Base-by-base conservation (phyloP, 1,140 invertebrate species). In the Catajapyx aquilonaris region DNA sequence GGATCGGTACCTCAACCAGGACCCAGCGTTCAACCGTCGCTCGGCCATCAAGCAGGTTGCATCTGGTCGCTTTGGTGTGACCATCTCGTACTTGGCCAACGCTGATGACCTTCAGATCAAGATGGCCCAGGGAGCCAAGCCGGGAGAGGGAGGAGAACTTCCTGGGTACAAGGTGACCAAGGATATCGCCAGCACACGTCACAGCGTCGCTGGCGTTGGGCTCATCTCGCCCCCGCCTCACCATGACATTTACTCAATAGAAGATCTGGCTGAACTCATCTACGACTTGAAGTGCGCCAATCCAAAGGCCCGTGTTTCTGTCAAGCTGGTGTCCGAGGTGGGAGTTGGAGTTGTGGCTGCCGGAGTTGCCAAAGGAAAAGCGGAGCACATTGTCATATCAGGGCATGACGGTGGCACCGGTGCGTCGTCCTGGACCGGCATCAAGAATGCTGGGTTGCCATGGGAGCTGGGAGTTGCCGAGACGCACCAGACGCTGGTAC, bases 181-280 rank as follows among this genome's bases (percentile, higher is more conserved):
- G 49, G 88, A 94, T 35, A 98, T 99, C 53, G 94, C 93, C 4
- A 71, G 73, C 40, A 94, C 88, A 1, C 69, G 94, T 34, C 87
- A 95, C 57, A 96, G 90, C 0, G 88, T 97, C 2, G 68, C 91
- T 4, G 90, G 90, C 5, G 94, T 98, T n/a, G 94, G 94, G 35
- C 61, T 98, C 1, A 97, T 98, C 52, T 96, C 90, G 1, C 94
- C 94, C 21, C 93, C 94, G 4, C 94, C 94, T 4, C 94, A 98
- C 65, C 94, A 98, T 57, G 93, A 98, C 54, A 97, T 98, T 56
- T 99, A 99, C 60, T 95, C 88, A 22, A 98, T 99, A 51, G 94
- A 99, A 62, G 94, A 99, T 66, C 64, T 99, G 46, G 87, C 93
- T 1, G 87, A 98, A 64, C 65, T 99, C 23, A 97, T 99, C 52